Base-by-base conservation (phyloP, 2,113 vertebrate species). In the Brienomyrus longianalis region DNA sequence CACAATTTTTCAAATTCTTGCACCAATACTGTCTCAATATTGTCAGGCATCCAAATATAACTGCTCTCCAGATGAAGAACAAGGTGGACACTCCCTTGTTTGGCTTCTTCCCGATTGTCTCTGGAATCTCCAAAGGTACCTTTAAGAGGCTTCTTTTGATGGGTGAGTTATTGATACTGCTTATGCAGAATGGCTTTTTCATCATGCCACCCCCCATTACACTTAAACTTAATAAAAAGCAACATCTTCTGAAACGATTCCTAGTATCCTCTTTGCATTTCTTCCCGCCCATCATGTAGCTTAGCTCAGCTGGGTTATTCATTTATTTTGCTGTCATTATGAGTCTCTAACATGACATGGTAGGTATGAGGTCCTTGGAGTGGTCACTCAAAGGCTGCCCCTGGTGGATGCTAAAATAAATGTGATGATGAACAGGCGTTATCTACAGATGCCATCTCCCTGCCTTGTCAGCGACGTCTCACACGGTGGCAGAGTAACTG, bases 371-470 rank as follows among this genome's bases (percentile, higher is more conserved):
- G 54, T 90, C 86, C 83, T 89, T 39, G 43, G 80, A 17, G 39
- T 70, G 89, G 91, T 88, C 54, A 90, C 31, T 88, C 47, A 27
- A 62, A 80, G 83, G 77, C 87, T 17, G 23, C 35, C 35, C 80
- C 31, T 13, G 2, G 39, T 51, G 70, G 91, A 91, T 91, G 89
- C 91, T 93, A 89, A 94, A 94, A 94, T 92, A 83, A 94, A 94
- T 92, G 93, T 94, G 92, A 95, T 95, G 95, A 95, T 95, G 93
- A 95, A 93, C 91, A 92, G 92, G 89, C 6, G n/a, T 92, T 96
- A 96, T 96, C 95, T 94, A 93, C 93, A 93, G 91, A 94, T 94
- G 93, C 93, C 94, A 94, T 96, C 95, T 95, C 92, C 90, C 89
- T 86, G 86, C 89, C 92, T 93, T 96, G 94, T 96, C 95, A 96